These are phyloP conservation scores for Diplodus puntazzo DNA, from an alignment of 2,797 vertebrate genomes.

Conservation along the genomic window DNA sequence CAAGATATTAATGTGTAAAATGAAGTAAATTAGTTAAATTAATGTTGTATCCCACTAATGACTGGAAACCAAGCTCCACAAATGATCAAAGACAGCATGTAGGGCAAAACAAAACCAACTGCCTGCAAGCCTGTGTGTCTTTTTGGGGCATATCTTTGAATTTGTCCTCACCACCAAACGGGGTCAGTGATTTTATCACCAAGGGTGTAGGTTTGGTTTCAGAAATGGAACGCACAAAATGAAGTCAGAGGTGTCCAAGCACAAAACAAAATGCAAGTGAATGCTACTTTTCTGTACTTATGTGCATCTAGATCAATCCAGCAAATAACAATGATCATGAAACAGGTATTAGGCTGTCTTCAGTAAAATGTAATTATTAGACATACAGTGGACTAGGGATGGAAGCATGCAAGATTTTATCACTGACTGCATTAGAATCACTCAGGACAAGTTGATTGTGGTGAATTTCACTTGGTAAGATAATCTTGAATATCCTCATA, in stretches of 20 bases:
- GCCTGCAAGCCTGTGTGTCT: neutral
- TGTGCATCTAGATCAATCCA: neutral
- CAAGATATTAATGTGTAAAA: neutral
- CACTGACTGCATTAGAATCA: too few species aligned
- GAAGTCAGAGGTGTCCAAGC: neutral
- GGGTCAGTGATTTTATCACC: neutral
- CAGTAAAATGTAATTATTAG: too few species aligned
- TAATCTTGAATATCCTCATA: too few species aligned
- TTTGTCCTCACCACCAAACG: neutral
- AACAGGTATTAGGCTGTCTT: too few species aligned
- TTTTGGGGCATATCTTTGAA: neutral
- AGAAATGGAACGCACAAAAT: neutral
- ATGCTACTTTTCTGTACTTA: neutral
- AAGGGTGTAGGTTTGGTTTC: neutral
- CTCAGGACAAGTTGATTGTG: too few species aligned
- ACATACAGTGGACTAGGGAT: too few species aligned
- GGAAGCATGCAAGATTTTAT: too few species aligned
- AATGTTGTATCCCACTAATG: neutral
- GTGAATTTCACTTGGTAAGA: too few species aligned
- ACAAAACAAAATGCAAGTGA: neutral
- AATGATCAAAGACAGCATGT: neutral
- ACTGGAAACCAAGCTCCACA: neutral
- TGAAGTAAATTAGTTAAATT: neutral
- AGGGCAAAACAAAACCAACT: neutral
- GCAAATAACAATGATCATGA: neutral